These are phyloP conservation scores for Hippocampus barbouri DNA, from an alignment of 2,113 vertebrate species.

Conservation along the genomic window DNA sequence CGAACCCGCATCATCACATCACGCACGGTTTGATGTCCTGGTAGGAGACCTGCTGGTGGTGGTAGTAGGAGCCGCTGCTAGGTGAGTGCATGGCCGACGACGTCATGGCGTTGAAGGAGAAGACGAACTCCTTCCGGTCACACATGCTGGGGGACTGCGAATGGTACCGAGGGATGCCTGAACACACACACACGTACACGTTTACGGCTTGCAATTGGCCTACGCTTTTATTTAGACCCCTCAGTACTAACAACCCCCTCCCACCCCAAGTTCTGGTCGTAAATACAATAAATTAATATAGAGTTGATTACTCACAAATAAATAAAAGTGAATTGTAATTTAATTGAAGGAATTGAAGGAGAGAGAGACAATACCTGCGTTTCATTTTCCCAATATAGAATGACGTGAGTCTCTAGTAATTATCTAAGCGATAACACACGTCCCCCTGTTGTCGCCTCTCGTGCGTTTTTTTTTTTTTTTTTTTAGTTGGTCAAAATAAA, in stretches of 20 bases:
- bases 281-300: too few species aligned
- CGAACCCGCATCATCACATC: constrained; percentile 82
- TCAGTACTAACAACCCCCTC: too few species aligned
- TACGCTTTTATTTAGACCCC: too few species aligned
- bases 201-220: neutral
- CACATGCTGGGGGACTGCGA: constrained; percentile 98
- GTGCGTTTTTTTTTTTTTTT: neutral
- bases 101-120: constrained; percentile 98
- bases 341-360: too few species aligned
- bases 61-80: constrained; percentile 88
- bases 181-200: neutral
- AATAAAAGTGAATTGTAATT: neutral
- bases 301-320: neutral
- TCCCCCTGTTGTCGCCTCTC: too few species aligned
- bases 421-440: too few species aligned
- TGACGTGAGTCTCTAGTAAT: neutral
- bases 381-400: neutral
- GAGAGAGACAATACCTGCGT: too few species aligned
- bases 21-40: constrained; percentile 99
- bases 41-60: constrained; percentile 97
- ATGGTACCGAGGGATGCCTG: constrained; percentile 95
- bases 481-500: neutral
- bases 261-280: neutral
- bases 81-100: constrained; percentile 94
- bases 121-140: constrained; percentile 97